A percentile compares a stretch with the other conserved stretches of the same genome.
phyloP scores from a whole-genome alignment of 2,113 vertebrate genomes.

The Himantopus leucocephalus region DNA sequence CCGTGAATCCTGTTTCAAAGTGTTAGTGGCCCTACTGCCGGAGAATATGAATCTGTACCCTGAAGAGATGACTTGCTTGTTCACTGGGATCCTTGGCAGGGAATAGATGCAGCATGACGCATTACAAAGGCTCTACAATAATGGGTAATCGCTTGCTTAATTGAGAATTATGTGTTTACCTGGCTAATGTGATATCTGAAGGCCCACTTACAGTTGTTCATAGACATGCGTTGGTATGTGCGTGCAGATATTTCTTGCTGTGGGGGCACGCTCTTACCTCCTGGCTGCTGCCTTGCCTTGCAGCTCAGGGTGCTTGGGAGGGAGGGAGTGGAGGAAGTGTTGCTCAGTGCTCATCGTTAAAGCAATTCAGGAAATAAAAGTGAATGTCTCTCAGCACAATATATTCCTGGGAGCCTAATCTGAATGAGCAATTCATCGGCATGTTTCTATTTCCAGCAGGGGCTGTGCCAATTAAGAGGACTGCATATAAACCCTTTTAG shows the following conservation, averaged over 20 bases:
- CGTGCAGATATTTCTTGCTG: background rate
- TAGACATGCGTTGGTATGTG: background rate
- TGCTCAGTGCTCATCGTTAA: conserved; percentile 54
- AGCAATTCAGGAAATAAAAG: conserved; percentile 70
- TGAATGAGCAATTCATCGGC: conserved; percentile 61
- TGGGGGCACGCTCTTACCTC: background rate
- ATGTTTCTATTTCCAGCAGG: conserved; percentile 71
- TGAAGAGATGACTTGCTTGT: conserved; percentile 23
- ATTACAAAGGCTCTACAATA: conserved; percentile 27
- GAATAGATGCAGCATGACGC: background rate
- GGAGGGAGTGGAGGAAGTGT: background rate
- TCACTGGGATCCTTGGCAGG: conserved; percentile 14
- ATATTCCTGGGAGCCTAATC: conserved; percentile 70
- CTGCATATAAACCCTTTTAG: conserved; percentile 62
- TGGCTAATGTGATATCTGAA: conserved; percentile 15
- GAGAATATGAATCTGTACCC: conserved; percentile 6
- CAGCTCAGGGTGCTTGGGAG: conserved; percentile 9
- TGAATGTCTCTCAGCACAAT: conserved; percentile 65
- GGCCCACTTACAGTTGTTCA: background rate
- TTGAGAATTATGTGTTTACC: conserved; percentile 54
- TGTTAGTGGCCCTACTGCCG: background rate
- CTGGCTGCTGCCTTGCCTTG: background rate
- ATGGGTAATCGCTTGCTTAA: conserved; percentile 58
- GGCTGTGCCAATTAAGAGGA: conserved; percentile 68
- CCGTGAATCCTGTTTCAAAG: background rate